These are phyloP conservation scores for Cephus cinctus DNA, from an alignment of 1,140 invertebrate species.

Conservation along the genomic window DNA sequence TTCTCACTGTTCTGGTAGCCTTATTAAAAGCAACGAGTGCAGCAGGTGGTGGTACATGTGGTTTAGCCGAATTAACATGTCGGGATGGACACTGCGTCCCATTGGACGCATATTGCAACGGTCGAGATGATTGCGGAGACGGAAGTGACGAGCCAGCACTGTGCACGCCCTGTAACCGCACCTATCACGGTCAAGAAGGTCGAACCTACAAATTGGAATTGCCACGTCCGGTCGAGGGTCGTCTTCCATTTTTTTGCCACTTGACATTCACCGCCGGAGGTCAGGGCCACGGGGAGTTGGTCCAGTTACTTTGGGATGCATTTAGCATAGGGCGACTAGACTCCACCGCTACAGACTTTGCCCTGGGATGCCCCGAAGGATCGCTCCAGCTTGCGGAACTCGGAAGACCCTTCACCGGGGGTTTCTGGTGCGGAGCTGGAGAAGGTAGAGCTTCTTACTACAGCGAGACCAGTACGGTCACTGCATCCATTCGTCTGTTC, in stretches of 20 bases:
- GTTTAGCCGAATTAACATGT: slow-evolving; percentile 82
- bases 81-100: slow-evolving; percentile 76
- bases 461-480: slow-evolving; percentile 80
- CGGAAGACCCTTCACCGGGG: slow-evolving; percentile 77
- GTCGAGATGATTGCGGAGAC: slow-evolving; percentile 78
- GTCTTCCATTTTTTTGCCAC: slow-evolving; percentile 82
- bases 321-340: slow-evolving; percentile 79
- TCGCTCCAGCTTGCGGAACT: slow-evolving; percentile 81
- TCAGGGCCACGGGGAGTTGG: slow-evolving; percentile 78
- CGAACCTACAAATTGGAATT: slow-evolving; percentile 77
- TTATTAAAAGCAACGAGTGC: slow-evolving; percentile 15
- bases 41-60: slow-evolving; percentile 53
- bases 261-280: slow-evolving; percentile 86
- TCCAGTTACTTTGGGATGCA: slow-evolving; percentile 80
- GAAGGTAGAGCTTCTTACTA: slow-evolving; percentile 78
- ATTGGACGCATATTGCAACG: slow-evolving; percentile 84
- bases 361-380: slow-evolving; percentile 74
- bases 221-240: slow-evolving; percentile 64
- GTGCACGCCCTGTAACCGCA: slow-evolving; percentile 85
- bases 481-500: slow-evolving; percentile 72
- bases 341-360: slow-evolving; percentile 56
- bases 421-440: slow-evolving; percentile 79
- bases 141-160: slow-evolving; percentile 78
- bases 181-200: slow-evolving; percentile 83
- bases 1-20: slow-evolving; percentile 16